phyloP scores from a whole-genome alignment of 2,797 vertebrate species.

The Enteromius trimaculatus region DNA sequence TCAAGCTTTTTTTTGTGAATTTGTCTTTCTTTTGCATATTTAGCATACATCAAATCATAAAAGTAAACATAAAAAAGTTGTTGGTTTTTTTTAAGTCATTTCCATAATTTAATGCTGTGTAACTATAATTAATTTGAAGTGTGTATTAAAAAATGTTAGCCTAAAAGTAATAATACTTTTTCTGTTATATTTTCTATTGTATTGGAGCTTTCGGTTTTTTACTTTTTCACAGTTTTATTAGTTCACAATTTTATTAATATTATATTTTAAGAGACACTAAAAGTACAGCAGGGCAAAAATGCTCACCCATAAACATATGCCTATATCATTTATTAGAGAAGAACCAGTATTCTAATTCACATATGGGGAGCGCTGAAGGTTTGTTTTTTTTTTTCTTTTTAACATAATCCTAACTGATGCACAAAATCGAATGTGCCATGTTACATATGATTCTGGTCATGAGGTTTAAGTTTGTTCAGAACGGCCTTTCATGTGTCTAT shows the following conservation, averaged over 20 bases:
- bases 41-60: background rate
- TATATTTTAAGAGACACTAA: background rate
- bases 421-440: slow-evolving; percentile 9
- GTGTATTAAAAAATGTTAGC: background rate
- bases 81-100: too few relatives aligned
- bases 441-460: slow-evolving; percentile 46
- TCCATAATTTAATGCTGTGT: background rate
- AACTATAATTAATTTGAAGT: background rate
- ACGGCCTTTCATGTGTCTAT: slow-evolving; percentile 37
- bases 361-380: background rate
- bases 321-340: slow-evolving; percentile 5
- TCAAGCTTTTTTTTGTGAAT: background rate
- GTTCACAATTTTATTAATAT: background rate
- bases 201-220: too few relatives aligned
- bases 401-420: background rate
- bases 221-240: background rate
- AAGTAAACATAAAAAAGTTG: too few relatives aligned
- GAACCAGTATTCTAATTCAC: background rate
- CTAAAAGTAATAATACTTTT: too few relatives aligned
- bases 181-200: too few relatives aligned
- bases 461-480: slow-evolving; percentile 50
- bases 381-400: background rate
- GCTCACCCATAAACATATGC: background rate
- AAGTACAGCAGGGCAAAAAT: background rate
- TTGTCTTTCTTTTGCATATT: background rate